Percentiles rank a stretch among this genome's conserved stretches.
Conservation (phyloP, 2,888 invertebrate genomes). For the Standfussiana lucernea region DNA sequence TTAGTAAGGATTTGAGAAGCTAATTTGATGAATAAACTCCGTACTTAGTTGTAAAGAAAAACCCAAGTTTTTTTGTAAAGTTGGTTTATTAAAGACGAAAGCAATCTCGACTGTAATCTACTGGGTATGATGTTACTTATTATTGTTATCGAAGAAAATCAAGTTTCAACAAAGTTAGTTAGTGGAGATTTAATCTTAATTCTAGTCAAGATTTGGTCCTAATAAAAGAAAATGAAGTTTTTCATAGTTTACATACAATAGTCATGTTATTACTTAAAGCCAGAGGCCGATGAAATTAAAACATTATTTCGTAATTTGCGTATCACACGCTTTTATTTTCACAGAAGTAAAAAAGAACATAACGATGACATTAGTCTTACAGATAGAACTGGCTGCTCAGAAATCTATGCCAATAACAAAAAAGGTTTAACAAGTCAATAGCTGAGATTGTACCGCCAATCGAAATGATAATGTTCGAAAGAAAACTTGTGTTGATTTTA, state of each 20-base stretch:
- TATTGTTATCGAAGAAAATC: slow-evolving; percentile 13
- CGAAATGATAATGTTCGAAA: neutral
- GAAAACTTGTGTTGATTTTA: neutral
- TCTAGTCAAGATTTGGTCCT: neutral
- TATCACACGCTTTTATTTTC: too few relatives aligned
- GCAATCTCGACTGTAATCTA: slow-evolving; percentile 9
- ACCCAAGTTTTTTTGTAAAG: neutral
- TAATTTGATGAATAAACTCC: slow-evolving; percentile 34
- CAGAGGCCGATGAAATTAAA: too few relatives aligned
- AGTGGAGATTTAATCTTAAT: neutral
- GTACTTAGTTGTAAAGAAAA: slow-evolving; percentile 5
- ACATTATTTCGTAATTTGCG: too few relatives aligned
- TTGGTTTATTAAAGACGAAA: slow-evolving; percentile 22
- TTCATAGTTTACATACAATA: neutral
- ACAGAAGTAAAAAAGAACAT: too few relatives aligned
- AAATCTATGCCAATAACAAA: too few relatives aligned
- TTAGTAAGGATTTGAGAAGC: neutral
- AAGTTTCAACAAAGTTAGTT: neutral
- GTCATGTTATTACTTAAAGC: too few relatives aligned
- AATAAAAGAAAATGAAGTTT: slow-evolving; percentile 5
- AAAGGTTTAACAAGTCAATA: too few relatives aligned
- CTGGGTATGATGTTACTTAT: slow-evolving; percentile 10
- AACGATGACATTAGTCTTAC: too few relatives aligned
- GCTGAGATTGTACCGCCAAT: neutral
- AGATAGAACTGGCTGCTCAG: too few relatives aligned